These are phyloP conservation scores for Eudasyphora cyanicolor DNA, from an alignment of 2,888 invertebrate genomes.

Conservation along the genomic window DNA sequence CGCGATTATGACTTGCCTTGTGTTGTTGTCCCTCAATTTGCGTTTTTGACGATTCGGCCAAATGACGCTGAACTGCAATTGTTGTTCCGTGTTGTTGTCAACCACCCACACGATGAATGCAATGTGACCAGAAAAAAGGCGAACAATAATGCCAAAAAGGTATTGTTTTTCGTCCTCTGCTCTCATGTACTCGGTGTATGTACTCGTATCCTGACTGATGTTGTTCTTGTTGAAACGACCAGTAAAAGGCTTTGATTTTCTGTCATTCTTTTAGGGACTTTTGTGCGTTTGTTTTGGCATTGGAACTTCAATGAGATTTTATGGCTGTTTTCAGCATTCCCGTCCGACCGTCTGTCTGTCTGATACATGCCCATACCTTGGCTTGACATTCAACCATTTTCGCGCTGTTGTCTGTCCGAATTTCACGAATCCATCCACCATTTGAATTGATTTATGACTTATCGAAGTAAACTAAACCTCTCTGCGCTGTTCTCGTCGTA, in stretches of 20 bases:
- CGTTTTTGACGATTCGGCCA: not conserved
- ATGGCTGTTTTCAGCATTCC: constrained; percentile 20
- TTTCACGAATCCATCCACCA: not conserved
- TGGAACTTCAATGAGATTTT: constrained; percentile 22
- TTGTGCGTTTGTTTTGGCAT: not conserved
- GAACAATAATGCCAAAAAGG: not conserved
- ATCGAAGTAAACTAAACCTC: not conserved
- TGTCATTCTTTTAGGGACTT: not conserved
- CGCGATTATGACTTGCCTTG: constrained; percentile 1
- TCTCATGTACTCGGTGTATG: not conserved
- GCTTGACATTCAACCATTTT: constrained; percentile 5
- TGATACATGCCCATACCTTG: not conserved
- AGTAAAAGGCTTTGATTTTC: constrained; percentile 2
- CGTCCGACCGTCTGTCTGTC: not conserved
- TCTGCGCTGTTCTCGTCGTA: not conserved
- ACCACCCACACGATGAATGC: constrained; percentile 18
- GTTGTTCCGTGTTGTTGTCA: constrained; percentile 7
- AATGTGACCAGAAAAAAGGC: constrained; percentile 2
- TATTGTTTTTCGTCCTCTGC: not conserved
- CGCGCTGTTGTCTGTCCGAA: not conserved
- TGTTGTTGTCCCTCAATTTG: not conserved
- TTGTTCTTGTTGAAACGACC: not conserved
- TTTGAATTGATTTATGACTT: constrained; percentile 3
- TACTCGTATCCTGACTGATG: too few species aligned
- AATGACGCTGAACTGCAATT: constrained; percentile 3